A percentile compares a stretch with the other conserved stretches of the same genome.
Conservation (phyloP, 2,888 invertebrate genomes). For the Sisyra terminalis region DNA sequence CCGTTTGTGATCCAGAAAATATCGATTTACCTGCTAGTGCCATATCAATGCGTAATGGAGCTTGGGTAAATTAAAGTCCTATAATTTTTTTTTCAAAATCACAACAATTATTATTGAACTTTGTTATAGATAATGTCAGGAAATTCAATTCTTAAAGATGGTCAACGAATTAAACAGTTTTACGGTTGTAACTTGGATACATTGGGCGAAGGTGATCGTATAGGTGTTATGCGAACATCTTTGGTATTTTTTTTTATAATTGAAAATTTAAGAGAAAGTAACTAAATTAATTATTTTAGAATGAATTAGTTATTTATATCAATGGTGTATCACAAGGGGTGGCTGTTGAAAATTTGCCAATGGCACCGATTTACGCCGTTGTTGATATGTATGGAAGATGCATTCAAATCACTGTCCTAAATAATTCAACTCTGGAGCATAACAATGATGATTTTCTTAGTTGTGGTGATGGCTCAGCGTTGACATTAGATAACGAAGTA, state of each 20-base stretch:
- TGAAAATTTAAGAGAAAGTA: not conserved
- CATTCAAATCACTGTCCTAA: slow-evolving; percentile 51
- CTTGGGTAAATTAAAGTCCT: slow-evolving; percentile 47
- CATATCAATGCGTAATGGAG: slow-evolving; percentile 59
- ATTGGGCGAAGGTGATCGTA: slow-evolving; percentile 62
- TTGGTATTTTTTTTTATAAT: slow-evolving; percentile 31
- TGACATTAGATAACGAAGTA: slow-evolving; percentile 27
- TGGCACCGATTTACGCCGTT: slow-evolving; percentile 49
- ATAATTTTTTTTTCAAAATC: not conserved
- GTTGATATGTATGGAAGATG: slow-evolving; percentile 74
- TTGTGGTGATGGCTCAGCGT: slow-evolving; percentile 23
- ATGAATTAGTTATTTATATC: slow-evolving; percentile 72
- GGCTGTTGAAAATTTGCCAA: slow-evolving; percentile 63
- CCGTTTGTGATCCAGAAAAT: slow-evolving; percentile 48
- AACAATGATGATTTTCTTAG: slow-evolving; percentile 29
- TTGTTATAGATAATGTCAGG: slow-evolving; percentile 63
- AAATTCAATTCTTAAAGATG: slow-evolving; percentile 70
- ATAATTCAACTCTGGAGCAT: slow-evolving; percentile 26
- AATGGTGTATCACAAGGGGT: slow-evolving; percentile 81
- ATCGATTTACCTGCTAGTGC: slow-evolving; percentile 59
- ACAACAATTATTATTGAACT: slow-evolving; percentile 9
- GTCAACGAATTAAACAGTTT: slow-evolving; percentile 60
- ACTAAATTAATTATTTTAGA: slow-evolving; percentile 27
- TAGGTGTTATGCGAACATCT: slow-evolving; percentile 70
- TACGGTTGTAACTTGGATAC: slow-evolving; percentile 77